Base-by-base conservation (phyloP, 2,888 invertebrate genomes). In the Cataglyphis rosenhaueri region DNA sequence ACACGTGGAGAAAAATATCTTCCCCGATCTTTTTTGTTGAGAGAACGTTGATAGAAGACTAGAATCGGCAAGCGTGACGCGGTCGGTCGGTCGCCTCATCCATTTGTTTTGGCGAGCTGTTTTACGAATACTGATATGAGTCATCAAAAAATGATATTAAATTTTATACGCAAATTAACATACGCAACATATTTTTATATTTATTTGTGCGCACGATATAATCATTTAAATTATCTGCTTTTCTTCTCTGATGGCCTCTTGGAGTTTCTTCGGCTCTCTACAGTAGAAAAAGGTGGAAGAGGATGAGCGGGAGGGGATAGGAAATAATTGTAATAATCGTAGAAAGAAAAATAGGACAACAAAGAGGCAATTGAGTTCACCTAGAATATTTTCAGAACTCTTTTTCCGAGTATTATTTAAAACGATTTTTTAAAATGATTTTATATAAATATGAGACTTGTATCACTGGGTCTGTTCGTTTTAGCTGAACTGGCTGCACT, bases 381-480 rank as follows among this genome's bases (percentile, higher is more conserved):
- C 25, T 57, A 25, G 25, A 71, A 6, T 57, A 71, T 55, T 18
- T 15, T 21, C 71, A 57, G 1, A 5, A 70, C n/a, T 55, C 0
- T 15, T 35, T 55, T 48, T 3, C 5, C 44, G 4, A n/a, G 18
- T 48, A 57, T 59, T 25, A 41, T 73, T 73, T n/a, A 8, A 35
- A 71, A 35, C 9, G 35, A 59, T 25, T 1, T 57, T 73, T 73
- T 29, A 2, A 35, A 57, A 35, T 5, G 12, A 38, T 52, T 52
- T n/a, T 52, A 52, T 25, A 71, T 59, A 59, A 18, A 38, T n/a
- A 10, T 18, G 65, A 66, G 65, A 68, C 29, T 32, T 29, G 15
- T 15, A 29, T 59, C 4, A 29, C 25, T 25, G 25, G 25, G 25
- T 25, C 25, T 1, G 25, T 1, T 25, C 25, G 25, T 25, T 25